Evolutionary conservation across 2,888 invertebrate genomes (phyloP).

Genomic region (Protula sp.): DNA sequence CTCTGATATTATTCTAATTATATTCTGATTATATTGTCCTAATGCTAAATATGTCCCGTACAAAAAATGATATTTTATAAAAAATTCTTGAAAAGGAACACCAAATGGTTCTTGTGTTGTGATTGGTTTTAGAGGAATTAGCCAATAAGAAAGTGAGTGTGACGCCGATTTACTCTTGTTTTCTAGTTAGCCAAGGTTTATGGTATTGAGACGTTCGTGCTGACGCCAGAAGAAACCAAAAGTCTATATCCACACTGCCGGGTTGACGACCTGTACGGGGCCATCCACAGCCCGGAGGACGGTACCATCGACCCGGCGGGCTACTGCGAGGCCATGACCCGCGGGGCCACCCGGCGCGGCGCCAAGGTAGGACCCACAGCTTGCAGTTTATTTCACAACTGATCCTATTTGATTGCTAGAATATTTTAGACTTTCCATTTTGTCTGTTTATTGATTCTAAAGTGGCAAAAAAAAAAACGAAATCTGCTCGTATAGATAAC

Average conservation of each 20-base stretch:
- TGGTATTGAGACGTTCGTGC: conserved; percentile 69
- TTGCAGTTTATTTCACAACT: not conserved
- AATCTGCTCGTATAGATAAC: too few species aligned
- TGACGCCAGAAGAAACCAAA: conserved; percentile 69
- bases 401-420: not conserved
- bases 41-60: too few species aligned
- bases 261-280: conserved; percentile 65
- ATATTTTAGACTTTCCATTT: not conserved
- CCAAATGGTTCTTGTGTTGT: too few species aligned
- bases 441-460: too few species aligned
- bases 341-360: conserved; percentile 68
- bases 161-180: not conserved
- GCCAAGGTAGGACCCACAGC: conserved; percentile 64
- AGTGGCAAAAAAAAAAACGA: too few species aligned
- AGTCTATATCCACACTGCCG: conserved; percentile 74
- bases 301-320: conserved; percentile 81
- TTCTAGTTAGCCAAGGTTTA: conserved; percentile 66
- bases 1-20: too few species aligned
- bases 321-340: conserved; percentile 69
- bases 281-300: conserved; percentile 73
- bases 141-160: too few species aligned
- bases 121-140: too few species aligned
- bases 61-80: too few species aligned
- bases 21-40: too few species aligned
- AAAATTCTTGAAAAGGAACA: too few species aligned